phyloP scores from a whole-genome alignment of 30 jellyfish, hydroid and myxozoan species.

The Aurelia sp. region DNA sequence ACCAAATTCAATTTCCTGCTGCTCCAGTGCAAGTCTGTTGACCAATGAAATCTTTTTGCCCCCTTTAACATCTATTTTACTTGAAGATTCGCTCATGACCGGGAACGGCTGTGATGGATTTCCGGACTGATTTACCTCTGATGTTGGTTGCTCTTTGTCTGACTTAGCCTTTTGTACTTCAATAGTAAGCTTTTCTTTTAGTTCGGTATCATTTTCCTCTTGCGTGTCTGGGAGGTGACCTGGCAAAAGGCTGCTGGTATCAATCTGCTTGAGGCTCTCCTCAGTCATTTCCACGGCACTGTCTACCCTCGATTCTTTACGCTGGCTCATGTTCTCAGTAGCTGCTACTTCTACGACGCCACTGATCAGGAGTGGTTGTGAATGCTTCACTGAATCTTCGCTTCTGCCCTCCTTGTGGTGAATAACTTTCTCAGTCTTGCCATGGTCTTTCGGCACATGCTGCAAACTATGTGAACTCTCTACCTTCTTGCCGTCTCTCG shows the following conservation, averaged over 20 bases:
- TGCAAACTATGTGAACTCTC: too few relatives aligned
- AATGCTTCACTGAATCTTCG: neutral
- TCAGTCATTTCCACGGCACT: constrained; percentile 63
- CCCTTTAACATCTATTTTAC: neutral
- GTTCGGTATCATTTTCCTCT: neutral
- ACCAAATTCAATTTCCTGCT: constrained; percentile 28
- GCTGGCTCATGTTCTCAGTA: neutral
- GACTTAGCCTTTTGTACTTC: neutral
- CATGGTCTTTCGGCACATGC: too few relatives aligned
- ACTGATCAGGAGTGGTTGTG: neutral
- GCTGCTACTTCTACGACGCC: constrained; percentile 6
- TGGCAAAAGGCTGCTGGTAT: neutral
- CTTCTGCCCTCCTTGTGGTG: too few relatives aligned
- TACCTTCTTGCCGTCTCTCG: too few relatives aligned
- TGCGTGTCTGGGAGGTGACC: neutral
- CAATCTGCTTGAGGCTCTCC: constrained; percentile 13
- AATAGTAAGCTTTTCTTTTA: too few relatives aligned
- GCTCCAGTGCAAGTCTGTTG: constrained; percentile 56
- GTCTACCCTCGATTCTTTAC: constrained; percentile 49
- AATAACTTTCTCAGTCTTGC: too few relatives aligned
- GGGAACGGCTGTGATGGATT: neutral
- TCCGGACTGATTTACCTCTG: too few relatives aligned
- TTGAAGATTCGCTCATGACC: neutral
- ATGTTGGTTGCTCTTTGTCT: neutral
- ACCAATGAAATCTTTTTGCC: constrained; percentile 33